Conservation (phyloP, 2,797 vertebrate species). For the Acanthopagrus latus region DNA sequence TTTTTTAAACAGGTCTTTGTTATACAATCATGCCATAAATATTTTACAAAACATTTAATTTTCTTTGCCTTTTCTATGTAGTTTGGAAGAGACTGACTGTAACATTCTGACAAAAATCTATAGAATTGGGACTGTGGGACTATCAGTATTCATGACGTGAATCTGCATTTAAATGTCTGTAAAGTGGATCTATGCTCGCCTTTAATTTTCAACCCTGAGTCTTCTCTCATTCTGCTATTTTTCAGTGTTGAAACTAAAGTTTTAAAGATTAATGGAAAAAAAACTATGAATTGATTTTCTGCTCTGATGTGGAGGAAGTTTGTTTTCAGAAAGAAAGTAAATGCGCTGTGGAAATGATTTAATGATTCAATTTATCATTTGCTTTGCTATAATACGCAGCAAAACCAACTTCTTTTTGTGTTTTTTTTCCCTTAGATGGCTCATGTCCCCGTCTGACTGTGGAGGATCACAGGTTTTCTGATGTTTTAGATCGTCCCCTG, state of each 20-base stretch:
- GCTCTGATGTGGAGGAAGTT: background rate
- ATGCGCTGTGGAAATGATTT: constrained; percentile 36
- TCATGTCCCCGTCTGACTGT: constrained; percentile 88
- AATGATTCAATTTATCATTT: background rate
- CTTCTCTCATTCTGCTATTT: constrained; percentile 13
- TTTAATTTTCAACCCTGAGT: constrained; percentile 29
- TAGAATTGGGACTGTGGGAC: background rate
- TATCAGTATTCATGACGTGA: constrained; percentile 22
- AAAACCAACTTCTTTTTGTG: constrained; percentile 28
- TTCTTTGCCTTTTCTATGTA: no score
- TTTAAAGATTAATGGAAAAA: constrained; percentile 34
- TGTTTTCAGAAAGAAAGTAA: constrained; percentile 17
- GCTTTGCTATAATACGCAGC: background rate
- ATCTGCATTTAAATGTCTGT: background rate
- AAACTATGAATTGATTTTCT: constrained; percentile 22
- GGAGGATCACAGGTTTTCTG: constrained; percentile 81
- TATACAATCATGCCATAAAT: background rate
- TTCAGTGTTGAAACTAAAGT: constrained; percentile 8
- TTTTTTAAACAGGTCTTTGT: background rate
- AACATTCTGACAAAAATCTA: background rate
- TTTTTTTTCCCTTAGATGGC: constrained; percentile 79
- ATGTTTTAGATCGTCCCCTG: constrained; percentile 79
- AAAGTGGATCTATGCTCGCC: background rate
- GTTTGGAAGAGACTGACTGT: background rate
- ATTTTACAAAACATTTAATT: constrained; percentile 1